Conservation (phyloP, 2,113 vertebrate genomes). For the Castor canadensis region DNA sequence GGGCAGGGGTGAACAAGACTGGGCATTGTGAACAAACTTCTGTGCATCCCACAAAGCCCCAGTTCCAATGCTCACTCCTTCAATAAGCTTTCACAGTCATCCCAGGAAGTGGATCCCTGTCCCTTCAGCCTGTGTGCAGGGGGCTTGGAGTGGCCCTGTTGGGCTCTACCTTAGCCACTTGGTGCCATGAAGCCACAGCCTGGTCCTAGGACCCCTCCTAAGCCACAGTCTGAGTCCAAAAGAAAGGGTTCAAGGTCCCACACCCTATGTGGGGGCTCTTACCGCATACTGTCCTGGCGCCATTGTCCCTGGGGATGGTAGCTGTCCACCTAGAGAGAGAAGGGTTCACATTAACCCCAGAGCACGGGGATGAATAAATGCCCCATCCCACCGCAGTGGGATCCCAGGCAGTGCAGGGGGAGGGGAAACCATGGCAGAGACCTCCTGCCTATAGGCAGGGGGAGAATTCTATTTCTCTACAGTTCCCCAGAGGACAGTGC, state of each 20-base stretch:
- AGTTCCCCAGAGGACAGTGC: too few species aligned
- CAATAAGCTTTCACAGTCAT: not conserved
- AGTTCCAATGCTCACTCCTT: not conserved
- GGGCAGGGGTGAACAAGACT: not conserved
- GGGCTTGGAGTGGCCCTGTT: not conserved
- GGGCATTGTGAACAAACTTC: not conserved
- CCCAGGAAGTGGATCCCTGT: not conserved
- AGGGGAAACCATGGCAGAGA: not conserved
- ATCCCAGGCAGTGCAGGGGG: not conserved
- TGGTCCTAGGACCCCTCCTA: not conserved
- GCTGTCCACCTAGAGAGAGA: conserved; percentile 26
- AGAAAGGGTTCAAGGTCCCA: conserved; percentile 31
- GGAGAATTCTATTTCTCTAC: too few species aligned
- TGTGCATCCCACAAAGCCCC: not conserved
- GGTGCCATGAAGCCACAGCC: not conserved
- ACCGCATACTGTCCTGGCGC: conserved; percentile 73
- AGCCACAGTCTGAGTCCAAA: not conserved
- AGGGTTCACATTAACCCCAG: not conserved
- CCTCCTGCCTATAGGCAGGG: not conserved
- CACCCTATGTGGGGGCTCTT: conserved; percentile 61
- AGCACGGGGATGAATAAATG: not conserved
- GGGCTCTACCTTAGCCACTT: not conserved
- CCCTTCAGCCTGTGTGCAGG: not conserved
- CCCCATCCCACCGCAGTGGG: not conserved
- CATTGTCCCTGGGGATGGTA: not conserved